Conservation (phyloP, 2,888 invertebrate species). For the Hydroisotoma schaefferi region DNA sequence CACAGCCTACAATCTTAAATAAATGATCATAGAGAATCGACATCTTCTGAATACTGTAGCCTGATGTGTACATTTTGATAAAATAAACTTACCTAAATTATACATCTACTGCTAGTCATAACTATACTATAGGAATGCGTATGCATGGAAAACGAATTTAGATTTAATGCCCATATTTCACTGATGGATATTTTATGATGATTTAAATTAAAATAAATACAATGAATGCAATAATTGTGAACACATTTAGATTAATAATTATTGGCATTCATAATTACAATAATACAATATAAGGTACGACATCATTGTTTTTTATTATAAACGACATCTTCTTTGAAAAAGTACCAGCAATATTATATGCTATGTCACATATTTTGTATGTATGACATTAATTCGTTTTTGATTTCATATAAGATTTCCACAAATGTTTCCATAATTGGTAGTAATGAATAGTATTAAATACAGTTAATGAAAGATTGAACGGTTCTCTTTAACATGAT, state of each 20-base stretch:
- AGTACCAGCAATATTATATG: not conserved
- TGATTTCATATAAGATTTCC: too few relatives aligned
- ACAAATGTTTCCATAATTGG: not conserved
- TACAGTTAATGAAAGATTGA: slow-evolving; percentile 15
- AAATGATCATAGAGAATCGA: too few relatives aligned
- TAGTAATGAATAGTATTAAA: not conserved
- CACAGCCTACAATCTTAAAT: too few relatives aligned
- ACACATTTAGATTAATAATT: not conserved
- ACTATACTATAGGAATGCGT: not conserved
- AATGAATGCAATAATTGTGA: not conserved
- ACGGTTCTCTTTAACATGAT: slow-evolving; percentile 14
- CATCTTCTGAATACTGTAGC: too few relatives aligned
- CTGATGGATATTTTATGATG: not conserved
- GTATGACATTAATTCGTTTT: too few relatives aligned
- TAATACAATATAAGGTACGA: not conserved
- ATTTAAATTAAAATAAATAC: too few relatives aligned
- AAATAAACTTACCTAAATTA: too few relatives aligned
- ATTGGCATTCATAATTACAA: not conserved
- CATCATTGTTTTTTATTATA: not conserved
- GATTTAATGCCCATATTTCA: not conserved
- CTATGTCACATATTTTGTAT: too few relatives aligned
- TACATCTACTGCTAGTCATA: too few relatives aligned
- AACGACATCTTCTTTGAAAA: not conserved
- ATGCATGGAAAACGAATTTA: not conserved
- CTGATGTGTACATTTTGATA: slow-evolving; percentile 2